Conservation (phyloP, 1,140 invertebrate species). For the Diuraphis noxia region DNA sequence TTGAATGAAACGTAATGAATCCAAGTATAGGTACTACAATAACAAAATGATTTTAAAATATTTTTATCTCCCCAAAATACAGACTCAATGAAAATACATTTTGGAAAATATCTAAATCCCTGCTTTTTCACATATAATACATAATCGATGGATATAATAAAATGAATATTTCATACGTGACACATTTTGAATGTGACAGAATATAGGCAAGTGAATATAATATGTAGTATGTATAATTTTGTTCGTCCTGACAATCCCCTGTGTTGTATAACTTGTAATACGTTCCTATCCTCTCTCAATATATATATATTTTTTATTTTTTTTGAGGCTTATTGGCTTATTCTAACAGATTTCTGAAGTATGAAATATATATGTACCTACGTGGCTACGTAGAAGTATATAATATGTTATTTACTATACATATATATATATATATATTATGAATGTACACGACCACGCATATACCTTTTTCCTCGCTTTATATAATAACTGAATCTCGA, state of each 20-base stretch:
- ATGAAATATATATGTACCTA: neutral
- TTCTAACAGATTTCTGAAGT: neutral
- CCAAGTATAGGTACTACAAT: neutral
- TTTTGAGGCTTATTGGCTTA: neutral
- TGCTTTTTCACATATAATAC: neutral
- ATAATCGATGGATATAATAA: neutral
- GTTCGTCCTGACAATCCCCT: neutral
- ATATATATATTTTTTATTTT: neutral
- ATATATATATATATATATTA: no score
- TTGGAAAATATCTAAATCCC: neutral
- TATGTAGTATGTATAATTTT: neutral
- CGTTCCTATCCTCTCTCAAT: neutral
- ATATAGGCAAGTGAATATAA: neutral
- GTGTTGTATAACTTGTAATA: neutral
- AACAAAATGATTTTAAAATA: neutral
- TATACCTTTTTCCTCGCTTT: neutral
- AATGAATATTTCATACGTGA: neutral
- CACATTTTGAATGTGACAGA: neutral
- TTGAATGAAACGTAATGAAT: neutral
- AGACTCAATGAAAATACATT: neutral
- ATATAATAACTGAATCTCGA: neutral
- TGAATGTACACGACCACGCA: neutral
- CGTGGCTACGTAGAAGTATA: neutral
- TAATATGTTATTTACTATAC: no score
- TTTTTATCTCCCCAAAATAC: neutral